These are phyloP conservation scores for Micronycteris hirsuta DNA, from an alignment of 2,113 vertebrate species.

Conservation along the genomic window DNA sequence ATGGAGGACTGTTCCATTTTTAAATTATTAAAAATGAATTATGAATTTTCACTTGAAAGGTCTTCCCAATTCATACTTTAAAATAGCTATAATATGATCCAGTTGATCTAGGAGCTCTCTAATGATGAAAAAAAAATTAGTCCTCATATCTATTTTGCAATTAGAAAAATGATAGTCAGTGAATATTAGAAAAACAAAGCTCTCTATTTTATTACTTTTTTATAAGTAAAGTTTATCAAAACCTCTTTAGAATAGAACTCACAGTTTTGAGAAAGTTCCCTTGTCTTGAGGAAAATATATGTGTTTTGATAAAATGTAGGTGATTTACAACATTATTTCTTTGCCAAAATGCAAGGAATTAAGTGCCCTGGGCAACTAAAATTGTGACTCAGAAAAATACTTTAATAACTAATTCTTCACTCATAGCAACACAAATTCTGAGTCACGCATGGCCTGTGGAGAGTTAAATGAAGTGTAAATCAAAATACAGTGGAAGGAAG, in stretches of 20 bases:
- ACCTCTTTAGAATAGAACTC: background rate
- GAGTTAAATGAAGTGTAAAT: background rate
- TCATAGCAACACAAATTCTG: background rate
- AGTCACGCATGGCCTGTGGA: background rate
- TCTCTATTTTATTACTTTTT: background rate
- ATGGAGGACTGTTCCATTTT: slow-evolving; percentile 5
- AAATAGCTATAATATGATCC: slow-evolving; percentile 32
- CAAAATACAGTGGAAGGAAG: background rate
- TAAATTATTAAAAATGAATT: slow-evolving; percentile 50
- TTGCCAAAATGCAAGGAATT: slow-evolving; percentile 1
- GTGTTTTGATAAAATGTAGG: background rate
- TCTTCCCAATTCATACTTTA: slow-evolving; percentile 26
- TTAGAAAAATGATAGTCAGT: background rate
- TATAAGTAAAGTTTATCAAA: slow-evolving; percentile 40
- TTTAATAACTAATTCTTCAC: background rate
- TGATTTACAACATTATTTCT: background rate
- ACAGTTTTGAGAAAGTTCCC: background rate
- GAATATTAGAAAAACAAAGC: background rate
- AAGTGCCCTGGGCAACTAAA: background rate
- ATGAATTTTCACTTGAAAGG: slow-evolving; percentile 37
- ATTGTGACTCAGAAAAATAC: background rate
- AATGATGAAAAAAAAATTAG: slow-evolving; percentile 17
- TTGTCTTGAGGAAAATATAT: background rate
- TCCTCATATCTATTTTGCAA: background rate
- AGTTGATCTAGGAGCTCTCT: background rate